A percentile compares a stretch with the other conserved stretches of the same genome.
phyloP scores from a whole-genome alignment of 2,888 invertebrate genomes.

The Drosophila anceps region DNA sequence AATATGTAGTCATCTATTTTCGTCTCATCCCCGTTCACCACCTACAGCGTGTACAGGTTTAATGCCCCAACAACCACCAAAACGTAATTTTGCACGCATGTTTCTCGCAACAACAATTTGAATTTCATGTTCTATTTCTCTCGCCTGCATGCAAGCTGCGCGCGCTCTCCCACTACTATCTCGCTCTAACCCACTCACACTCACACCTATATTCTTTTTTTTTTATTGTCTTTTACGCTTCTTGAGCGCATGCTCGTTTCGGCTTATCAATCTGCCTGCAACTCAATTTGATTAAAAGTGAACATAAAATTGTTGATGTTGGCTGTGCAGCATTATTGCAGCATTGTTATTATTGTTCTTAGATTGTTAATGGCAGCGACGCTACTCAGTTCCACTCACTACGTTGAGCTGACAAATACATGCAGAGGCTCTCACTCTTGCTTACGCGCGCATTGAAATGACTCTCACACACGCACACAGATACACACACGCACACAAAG shows the following conservation, averaged over 20 bases:
- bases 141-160: constrained; percentile 45
- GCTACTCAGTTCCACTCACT: constrained; percentile 12
- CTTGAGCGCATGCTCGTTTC: constrained; percentile 55
- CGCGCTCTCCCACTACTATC: constrained; percentile 35
- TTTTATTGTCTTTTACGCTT: background rate
- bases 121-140: constrained; percentile 36
- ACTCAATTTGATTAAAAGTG: constrained; percentile 40
- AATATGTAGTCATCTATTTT: constrained; percentile 76
- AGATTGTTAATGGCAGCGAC: constrained; percentile 7
- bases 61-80: constrained; percentile 55
- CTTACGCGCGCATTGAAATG: too few species aligned
- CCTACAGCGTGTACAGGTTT: constrained; percentile 43
- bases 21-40: constrained; percentile 28
- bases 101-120: constrained; percentile 44
- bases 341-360: constrained; percentile 24
- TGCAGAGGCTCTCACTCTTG: constrained; percentile 24
- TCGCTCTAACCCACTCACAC: constrained; percentile 20
- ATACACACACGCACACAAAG: constrained; percentile 11
- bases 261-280: constrained; percentile 56
- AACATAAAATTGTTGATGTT: constrained; percentile 58
- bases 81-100: constrained; percentile 63
- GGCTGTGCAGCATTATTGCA: constrained; percentile 45
- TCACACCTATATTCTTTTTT: background rate
- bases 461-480: constrained; percentile 4
- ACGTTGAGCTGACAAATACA: constrained; percentile 14